Percentiles rank a stretch among this genome's conserved stretches.
phyloP scores from a whole-genome alignment of 2,797 vertebrate genomes.

The Pteropus rufus region DNA sequence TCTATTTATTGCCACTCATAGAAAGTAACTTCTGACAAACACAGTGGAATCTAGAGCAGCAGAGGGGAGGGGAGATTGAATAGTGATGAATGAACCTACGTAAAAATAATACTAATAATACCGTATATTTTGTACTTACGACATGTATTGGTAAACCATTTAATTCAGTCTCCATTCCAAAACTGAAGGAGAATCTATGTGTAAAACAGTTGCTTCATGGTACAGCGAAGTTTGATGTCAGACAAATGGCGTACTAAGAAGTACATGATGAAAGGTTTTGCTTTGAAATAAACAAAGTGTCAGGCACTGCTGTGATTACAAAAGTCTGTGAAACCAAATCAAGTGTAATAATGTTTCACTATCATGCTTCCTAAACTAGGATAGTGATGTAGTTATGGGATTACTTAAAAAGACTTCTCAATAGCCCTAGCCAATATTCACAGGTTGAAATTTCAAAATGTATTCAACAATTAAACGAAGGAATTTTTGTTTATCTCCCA shows the following conservation, averaged over 20 bases:
- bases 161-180: not conserved
- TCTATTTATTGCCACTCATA: not conserved
- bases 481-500: not conserved
- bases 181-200: not conserved
- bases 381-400: not conserved
- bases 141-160: not conserved
- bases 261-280: not conserved
- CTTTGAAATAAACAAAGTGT: conserved; percentile 13
- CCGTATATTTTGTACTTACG: not conserved
- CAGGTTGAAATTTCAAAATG: not conserved
- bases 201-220: not conserved
- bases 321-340: not conserved
- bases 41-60: not conserved
- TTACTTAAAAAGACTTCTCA: not conserved
- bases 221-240: not conserved
- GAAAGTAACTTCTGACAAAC: not conserved
- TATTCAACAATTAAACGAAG: not conserved
- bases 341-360: not conserved
- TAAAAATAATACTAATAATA: not conserved
- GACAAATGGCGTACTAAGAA: not conserved
- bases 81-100: not conserved
- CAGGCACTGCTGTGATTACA: not conserved
- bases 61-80: not conserved
- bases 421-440: not conserved
- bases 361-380: not conserved